Evolutionary conservation across 2,888 invertebrate genomes (phyloP).

Genomic region (Minunthozetes semirufus): DNA sequence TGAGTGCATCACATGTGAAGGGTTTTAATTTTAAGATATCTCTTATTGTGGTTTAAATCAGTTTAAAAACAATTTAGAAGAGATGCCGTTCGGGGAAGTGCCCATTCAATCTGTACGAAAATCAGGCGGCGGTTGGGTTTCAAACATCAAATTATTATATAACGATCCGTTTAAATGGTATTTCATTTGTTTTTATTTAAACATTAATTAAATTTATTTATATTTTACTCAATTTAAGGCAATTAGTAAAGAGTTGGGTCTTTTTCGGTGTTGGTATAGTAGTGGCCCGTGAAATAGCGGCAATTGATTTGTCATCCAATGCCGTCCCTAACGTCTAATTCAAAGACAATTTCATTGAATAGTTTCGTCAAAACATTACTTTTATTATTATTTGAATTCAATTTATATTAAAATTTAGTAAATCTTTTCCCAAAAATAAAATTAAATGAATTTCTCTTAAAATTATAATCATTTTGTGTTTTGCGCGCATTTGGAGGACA

Average conservation of each 20-base stretch:
- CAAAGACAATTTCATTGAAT: neutral
- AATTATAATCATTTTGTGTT: no score
- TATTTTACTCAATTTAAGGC: neutral
- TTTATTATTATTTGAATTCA: neutral
- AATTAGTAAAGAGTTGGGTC: conserved; percentile 35
- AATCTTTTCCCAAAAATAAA: no score
- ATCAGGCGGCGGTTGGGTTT: neutral
- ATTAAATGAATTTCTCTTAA: no score
- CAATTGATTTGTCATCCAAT: conserved; percentile 12
- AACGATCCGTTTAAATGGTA: conserved; percentile 36
- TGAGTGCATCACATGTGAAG: no score
- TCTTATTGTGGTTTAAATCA: no score
- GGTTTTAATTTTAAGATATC: no score
- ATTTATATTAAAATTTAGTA: no score
- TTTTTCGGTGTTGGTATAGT: conserved; percentile 33
- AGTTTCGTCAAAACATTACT: neutral
- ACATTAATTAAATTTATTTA: neutral
- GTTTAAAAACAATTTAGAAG: neutral
- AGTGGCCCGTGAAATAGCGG: conserved; percentile 29
- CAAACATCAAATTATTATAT: conserved; percentile 19
- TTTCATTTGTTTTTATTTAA: neutral
- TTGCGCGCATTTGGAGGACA: no score
- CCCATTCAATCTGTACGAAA: neutral
- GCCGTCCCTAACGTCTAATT: neutral
- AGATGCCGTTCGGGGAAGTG: neutral